Evolutionary conservation across 2,888 invertebrate genomes (phyloP), one percentile per base, ranked within the genome.

Genomic region (Dynastes tityus): DNA sequence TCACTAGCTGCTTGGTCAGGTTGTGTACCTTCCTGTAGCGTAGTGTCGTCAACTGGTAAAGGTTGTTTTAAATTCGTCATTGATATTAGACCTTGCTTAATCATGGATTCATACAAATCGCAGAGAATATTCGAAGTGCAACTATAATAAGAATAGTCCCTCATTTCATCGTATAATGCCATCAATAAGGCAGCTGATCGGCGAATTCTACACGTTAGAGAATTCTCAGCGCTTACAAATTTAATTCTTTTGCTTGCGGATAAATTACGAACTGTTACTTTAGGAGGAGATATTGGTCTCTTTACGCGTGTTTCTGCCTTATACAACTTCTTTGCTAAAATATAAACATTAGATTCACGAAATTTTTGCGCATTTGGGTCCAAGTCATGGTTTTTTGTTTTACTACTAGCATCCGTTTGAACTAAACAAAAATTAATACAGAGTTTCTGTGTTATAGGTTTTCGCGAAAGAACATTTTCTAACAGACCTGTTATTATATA

Each of bases 81-180:
- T 4, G 73, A 73, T 73, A 73, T 73, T 58, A 73, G n/a, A 22
- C 73, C 73, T 55, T 58, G 73, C 40, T 73, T 73, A 37, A 73
- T 76, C 77, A 79, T 79, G n/a, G 68, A 77, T 67, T 77, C 79
- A 32, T 79, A 79, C 22, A 79, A 58, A 40, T 77, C 79, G 27
- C 74, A 76, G 37, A 79, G 58, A 58, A 79, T 71, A 29, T 74
- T 79, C 45, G 79, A 73, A 8, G 78, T 78, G 27, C 78, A 78
- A 73, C 73, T 78, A 53, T 78, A 78, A 51, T 79, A 79, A 13
- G 79, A 77, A 58, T 79, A 79, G 40, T 79, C 79, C 22, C 79
- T 64, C 79, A 79, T 79, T 45, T 79, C 79, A 64, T 79, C 79
- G 51, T 79, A 79, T 1, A 79, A 55, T 16, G 79, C 79, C 70